Conservation (phyloP, 2,113 vertebrate genomes). For the Peromyscus maniculatus region DNA sequence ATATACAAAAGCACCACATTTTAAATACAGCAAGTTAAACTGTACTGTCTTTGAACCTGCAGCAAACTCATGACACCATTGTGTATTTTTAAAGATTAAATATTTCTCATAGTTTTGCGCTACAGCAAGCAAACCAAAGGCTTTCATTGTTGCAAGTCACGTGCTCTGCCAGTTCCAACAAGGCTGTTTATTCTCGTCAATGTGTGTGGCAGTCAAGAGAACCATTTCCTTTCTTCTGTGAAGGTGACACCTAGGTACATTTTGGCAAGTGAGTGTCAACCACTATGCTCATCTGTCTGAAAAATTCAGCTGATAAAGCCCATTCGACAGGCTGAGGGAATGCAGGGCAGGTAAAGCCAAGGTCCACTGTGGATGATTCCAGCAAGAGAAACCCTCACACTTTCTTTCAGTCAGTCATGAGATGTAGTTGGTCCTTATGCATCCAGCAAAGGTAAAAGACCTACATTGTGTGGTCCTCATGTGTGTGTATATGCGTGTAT, state of each 20-base stretch:
- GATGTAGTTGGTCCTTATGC: background rate
- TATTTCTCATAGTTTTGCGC: slow-evolving; percentile 76
- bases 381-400: background rate
- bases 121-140: slow-evolving; percentile 71
- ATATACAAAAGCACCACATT: slow-evolving; percentile 78
- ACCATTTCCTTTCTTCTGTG: slow-evolving; percentile 26
- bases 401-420: background rate
- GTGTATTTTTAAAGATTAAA: slow-evolving; percentile 84
- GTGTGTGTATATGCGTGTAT: background rate
- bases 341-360: background rate
- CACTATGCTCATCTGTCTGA: slow-evolving; percentile 6
- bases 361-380: background rate
- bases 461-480: fast-evolving
- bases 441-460: background rate
- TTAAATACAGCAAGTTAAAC: slow-evolving; percentile 71
- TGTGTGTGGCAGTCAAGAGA: slow-evolving; percentile 58
- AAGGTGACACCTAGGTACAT: slow-evolving; percentile 63
- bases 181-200: slow-evolving; percentile 65
- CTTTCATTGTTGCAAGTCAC: slow-evolving; percentile 75
- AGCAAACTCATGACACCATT: slow-evolving; percentile 78
- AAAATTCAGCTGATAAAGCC: slow-evolving; percentile 16
- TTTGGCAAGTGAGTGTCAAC: slow-evolving; percentile 27
- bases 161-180: slow-evolving; percentile 46
- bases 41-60: slow-evolving; percentile 72
- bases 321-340: background rate